Evolutionary conservation across 2,113 vertebrate genomes (phyloP), one percentile per base, ranked within the genome.

Genomic region (Phyllostomus hastatus): DNA sequence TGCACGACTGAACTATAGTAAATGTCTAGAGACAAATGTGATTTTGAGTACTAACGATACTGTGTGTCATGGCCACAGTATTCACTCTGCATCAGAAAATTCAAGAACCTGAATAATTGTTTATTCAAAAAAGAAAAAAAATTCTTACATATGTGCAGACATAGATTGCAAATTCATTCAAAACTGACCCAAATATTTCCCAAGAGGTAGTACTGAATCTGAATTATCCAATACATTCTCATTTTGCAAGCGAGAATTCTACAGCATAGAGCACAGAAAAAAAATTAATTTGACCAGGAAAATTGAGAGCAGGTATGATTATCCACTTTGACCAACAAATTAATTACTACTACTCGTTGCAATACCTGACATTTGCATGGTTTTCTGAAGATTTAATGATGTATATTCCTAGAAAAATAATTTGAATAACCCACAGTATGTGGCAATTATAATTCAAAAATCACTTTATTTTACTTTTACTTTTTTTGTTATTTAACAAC

Each of bases 401-500:
- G 33, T 57, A 4, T 43, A 64, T 73, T 92, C 8, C 46, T 61
- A 94, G 35, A 12, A 7, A 48, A 90, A 35, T 41, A 75, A 96
- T 59, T 90, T 78, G 28, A 73, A 67, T 67, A 33, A 82, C 17
- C 3, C 46, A 64, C 0, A 73, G 10, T 61, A 66, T 38, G 38
- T 76, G 9, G 15, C 48, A 87, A 70, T 57, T 88, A 46, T 70
- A 84, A 88, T 66, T 66, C 17, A 81, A 90, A 75, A 57, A 70
- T 75, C 38, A 88, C 10, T 81, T 19, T 35, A 17, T 11, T 67
- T 76, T 67, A 57, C 4, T 79, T 95, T 88, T 79, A 31, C 33
- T 95, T 93, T 88, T 1, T 94, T 91, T 80, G 52, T 78, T 81
- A 94, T 84, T 93, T 90, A 83, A 70, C 1, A 73, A 80, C 3